These are phyloP conservation scores for Perca schrenkii DNA, from an alignment of 2,113 vertebrate species.

Conservation along the genomic window DNA sequence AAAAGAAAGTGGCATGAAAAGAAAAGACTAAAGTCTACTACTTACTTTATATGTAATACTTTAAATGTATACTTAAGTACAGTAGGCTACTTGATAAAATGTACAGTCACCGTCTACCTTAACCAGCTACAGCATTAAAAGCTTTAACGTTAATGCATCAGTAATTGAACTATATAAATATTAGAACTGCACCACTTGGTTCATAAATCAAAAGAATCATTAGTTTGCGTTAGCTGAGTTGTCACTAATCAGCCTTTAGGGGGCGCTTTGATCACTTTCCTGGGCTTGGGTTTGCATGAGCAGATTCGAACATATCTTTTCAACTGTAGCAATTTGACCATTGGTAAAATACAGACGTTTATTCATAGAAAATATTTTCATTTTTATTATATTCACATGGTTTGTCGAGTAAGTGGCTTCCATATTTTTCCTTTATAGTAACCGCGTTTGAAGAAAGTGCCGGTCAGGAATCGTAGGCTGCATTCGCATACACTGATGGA, in stretches of 20 bases:
- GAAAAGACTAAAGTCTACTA: no score
- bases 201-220: background rate
- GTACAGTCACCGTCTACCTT: no score
- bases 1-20: no score
- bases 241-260: conserved; percentile 24
- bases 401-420: accelerated
- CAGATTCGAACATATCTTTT: conserved; percentile 65
- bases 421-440: background rate
- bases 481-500: conserved; percentile 82
- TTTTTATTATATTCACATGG: background rate
- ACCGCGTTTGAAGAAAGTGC: conserved; percentile 74
- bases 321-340: accelerated
- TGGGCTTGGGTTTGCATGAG: conserved; percentile 1
- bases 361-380: accelerated
- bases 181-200: background rate
- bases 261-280: conserved; percentile 15
- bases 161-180: background rate
- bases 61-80: no score
- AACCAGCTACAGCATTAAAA: no score
- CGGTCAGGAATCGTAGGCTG: conserved; percentile 19
- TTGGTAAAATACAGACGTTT: background rate
- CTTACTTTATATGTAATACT: no score
- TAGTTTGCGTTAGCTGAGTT: background rate
- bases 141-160: no score
- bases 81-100: no score